Evolutionary conservation across 2,888 invertebrate genomes (phyloP), one percentile per base, ranked within the genome.

Genomic region (Hyposoter dolosus): DNA sequence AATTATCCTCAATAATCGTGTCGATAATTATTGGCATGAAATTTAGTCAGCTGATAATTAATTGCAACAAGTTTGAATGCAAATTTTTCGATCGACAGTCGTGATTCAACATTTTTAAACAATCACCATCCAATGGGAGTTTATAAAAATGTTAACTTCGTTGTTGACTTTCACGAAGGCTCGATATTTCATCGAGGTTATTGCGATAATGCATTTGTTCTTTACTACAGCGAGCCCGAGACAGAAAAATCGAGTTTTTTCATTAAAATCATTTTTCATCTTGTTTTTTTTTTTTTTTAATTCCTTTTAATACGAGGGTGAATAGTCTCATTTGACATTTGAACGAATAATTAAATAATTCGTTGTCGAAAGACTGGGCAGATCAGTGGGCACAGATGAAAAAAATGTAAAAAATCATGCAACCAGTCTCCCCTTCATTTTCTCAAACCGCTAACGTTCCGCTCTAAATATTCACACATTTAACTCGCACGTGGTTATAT

Each of bases 391-490:
- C 71, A 60, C 45, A 53, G 65, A 60, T 72, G 50, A 77, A 83
- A 72, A 53, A 66, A 19, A 69, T 35, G 35, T 35, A 35, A 47
- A 47, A 47, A 47, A 17, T 28, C 86, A 56, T 66, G 72, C 78
- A 74, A 28, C 74, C 72, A 80, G 66, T 86, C 40, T 40, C 78
- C 86, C 86, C 78, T 84, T 86, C 86, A 68, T 86, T 86, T 86
- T 86, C 83, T 84, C 68, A 86, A 86, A 84, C 82, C 74, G 86
- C 69, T 74, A 81, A 84, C 86, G 86, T 86, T 86, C 83, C 86
- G 86, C 86, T 86, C 86, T 84, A 71, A 86, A 86, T 86, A 84
- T 84, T 84, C 84, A 75, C 75, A 86, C 78, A 65, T 65, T 83
- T 78, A 78, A 81, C 83, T 74, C 81, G 77, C 81, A 63, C 63